phyloP scores from a whole-genome alignment of 2,888 invertebrate species.

The Agrotis segetum region DNA sequence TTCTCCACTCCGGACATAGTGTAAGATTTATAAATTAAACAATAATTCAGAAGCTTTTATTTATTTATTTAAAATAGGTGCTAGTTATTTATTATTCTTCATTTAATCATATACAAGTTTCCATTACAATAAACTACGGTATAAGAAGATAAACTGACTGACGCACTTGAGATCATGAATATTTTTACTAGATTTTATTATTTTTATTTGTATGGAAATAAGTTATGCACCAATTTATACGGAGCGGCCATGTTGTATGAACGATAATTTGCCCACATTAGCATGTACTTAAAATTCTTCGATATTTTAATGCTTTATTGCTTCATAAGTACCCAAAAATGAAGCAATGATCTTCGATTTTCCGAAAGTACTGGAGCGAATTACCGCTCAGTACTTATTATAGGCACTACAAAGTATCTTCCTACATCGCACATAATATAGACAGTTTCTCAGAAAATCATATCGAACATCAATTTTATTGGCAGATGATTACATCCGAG shows the following conservation, averaged over 20 bases:
- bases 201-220: slow-evolving; percentile 44
- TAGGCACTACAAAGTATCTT: slow-evolving; percentile 57
- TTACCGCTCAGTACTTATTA: slow-evolving; percentile 54
- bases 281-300: slow-evolving; percentile 54
- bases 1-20: slow-evolving; percentile 51
- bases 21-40: slow-evolving; percentile 61
- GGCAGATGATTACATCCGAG: slow-evolving; percentile 71
- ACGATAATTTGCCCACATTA: slow-evolving; percentile 48
- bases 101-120: slow-evolving; percentile 33
- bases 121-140: slow-evolving; percentile 51
- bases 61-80: slow-evolving; percentile 48
- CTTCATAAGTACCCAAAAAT: slow-evolving; percentile 53
- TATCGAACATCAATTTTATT: slow-evolving; percentile 78
- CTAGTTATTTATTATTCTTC: slow-evolving; percentile 48
- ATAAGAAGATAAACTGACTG: slow-evolving; percentile 49
- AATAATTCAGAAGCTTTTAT: slow-evolving; percentile 54
- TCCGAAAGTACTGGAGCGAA: slow-evolving; percentile 53
- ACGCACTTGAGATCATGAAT: slow-evolving; percentile 30
- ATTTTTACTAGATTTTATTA: slow-evolving; percentile 18
- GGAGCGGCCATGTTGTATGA: slow-evolving; percentile 10
- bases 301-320: slow-evolving; percentile 59
- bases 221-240: slow-evolving; percentile 6
- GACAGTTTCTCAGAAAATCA: slow-evolving; percentile 75
- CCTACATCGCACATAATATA: slow-evolving; percentile 67
- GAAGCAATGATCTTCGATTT: slow-evolving; percentile 57